A percentile compares a stretch with the other conserved stretches of the same genome.
These are phyloP conservation scores for Diachrysia chrysitis DNA, from an alignment of 2,888 invertebrate species.

Conservation along the genomic window DNA sequence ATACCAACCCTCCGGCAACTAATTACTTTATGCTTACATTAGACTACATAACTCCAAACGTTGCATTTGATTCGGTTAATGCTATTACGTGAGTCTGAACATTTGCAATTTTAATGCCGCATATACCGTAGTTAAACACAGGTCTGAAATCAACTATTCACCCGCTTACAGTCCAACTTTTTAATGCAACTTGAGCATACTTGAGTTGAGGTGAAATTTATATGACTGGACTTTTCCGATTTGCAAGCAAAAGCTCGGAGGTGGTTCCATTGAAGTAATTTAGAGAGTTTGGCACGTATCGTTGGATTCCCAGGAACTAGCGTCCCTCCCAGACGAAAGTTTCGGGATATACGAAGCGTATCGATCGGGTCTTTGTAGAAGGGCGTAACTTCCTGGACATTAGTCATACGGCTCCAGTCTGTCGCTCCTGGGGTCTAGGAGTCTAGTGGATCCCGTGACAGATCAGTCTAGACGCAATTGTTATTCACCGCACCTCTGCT, in stretches of 20 bases:
- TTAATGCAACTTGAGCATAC: neutral
- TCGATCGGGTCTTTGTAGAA: slow-evolving; percentile 45
- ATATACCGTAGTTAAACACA: neutral
- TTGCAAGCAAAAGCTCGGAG: neutral
- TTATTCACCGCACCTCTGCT: slow-evolving; percentile 39
- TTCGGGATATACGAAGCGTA: slow-evolving; percentile 25
- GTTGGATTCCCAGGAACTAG: slow-evolving; percentile 5
- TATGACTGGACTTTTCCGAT: slow-evolving; percentile 2
- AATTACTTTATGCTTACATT: slow-evolving; percentile 35
- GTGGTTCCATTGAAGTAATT: neutral
- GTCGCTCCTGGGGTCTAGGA: slow-evolving; percentile 24
- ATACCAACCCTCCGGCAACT: slow-evolving; percentile 14
- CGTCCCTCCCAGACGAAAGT: slow-evolving; percentile 24
- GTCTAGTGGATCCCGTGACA: slow-evolving; percentile 22
- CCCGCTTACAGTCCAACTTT: neutral
- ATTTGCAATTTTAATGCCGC: slow-evolving; percentile 11
- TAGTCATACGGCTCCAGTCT: slow-evolving; percentile 47
- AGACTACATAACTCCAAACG: slow-evolving; percentile 18
- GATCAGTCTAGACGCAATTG: slow-evolving; percentile 46
- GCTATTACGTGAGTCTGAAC: neutral
- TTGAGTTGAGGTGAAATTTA: slow-evolving; percentile 4
- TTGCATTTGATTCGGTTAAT: slow-evolving; percentile 19
- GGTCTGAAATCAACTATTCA: neutral
- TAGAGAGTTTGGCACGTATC: slow-evolving; percentile 19
- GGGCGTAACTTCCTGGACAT: slow-evolving; percentile 44